A percentile compares a stretch with the other conserved stretches of the same genome.
phyloP scores from a whole-genome alignment of 2,113 vertebrate genomes.

The Mormoops blainvillei region DNA sequence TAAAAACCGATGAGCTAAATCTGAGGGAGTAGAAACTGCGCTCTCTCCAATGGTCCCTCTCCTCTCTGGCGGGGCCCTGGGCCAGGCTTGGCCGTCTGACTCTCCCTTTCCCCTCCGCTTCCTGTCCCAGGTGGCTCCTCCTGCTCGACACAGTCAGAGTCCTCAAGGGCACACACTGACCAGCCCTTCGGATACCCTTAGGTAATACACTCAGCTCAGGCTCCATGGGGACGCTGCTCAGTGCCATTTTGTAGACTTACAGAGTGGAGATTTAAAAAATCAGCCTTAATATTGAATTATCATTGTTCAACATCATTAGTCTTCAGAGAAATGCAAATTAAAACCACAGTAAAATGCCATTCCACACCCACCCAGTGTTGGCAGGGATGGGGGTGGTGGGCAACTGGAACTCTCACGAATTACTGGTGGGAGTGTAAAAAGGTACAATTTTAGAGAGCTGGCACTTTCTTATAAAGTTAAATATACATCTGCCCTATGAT shows the following conservation, averaged over 20 bases:
- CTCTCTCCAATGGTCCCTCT: neutral
- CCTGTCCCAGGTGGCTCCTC: neutral
- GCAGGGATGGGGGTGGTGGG: neutral
- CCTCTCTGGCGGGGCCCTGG: neutral
- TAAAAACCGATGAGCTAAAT: neutral
- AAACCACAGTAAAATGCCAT: neutral
- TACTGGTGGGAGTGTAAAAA: neutral
- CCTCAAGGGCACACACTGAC: neutral
- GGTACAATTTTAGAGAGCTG: neutral
- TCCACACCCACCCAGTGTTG: neutral
- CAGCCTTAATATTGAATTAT: neutral
- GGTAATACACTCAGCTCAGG: neutral
- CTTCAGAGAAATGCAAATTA: neutral
- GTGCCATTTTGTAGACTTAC: neutral
- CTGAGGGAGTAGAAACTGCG: neutral
- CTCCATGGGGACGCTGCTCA: rapidly evolving
- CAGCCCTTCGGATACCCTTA: neutral
- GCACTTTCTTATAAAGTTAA: neutral
- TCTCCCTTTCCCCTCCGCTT: neutral
- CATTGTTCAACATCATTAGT: neutral
- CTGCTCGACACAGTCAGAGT: neutral
- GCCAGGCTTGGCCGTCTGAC: neutral
- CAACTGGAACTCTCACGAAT: neutral
- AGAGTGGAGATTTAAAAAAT: neutral
- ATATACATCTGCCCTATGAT: neutral